Base-by-base conservation (phyloP, 2,113 vertebrate species). In the Ciconia stormi region DNA sequence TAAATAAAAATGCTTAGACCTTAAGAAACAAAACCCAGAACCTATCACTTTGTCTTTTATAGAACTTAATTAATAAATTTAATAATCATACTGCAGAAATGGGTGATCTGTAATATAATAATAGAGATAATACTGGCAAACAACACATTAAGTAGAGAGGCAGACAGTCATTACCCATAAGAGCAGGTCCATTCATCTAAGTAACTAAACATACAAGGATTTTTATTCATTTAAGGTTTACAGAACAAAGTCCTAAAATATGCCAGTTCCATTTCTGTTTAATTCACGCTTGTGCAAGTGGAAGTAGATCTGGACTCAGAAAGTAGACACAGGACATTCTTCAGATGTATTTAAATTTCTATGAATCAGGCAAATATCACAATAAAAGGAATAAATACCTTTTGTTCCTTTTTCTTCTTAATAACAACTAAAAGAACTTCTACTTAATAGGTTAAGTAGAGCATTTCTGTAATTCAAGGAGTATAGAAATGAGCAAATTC, bases 401-500 rank as follows among this genome's bases (percentile, higher is more conserved):
- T 92, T 95, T 94, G 78, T 85, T 34, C 25, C 26, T 47, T 71
- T 83, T 83, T 87, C 52, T 87, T 44, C 80, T 90, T 88, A 95
- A 82, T 82, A 88, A 53, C 40, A 96, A 52, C 81, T 80, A 90
- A 97, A 95, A 84, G 67, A 94, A 92, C 6, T 71, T 23, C 76
- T 44, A 46, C 10, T 61, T 26, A 47, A 11, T 11, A 63, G 42
- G 20, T 65, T 90, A 74, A 85, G 30, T 11, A 72, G 32, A 76
- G 7, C 80, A 55, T 66, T 78, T 82, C 61, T 82, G 59, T 87
- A 93, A 85, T 49, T 38, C 82, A 97, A 96, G 62, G 29, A 93
- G 26, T 59, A 83, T 5, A 87, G 90, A 94, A 69, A 89, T 23
- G 4, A 8, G 3, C 14, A 96, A 91, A 80, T 79, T 67, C 44